Evolutionary conservation across 30 jellyfish, hydroid and myxozoan genomes (phyloP).

Genomic region (Rhopilema esculentum): DNA sequence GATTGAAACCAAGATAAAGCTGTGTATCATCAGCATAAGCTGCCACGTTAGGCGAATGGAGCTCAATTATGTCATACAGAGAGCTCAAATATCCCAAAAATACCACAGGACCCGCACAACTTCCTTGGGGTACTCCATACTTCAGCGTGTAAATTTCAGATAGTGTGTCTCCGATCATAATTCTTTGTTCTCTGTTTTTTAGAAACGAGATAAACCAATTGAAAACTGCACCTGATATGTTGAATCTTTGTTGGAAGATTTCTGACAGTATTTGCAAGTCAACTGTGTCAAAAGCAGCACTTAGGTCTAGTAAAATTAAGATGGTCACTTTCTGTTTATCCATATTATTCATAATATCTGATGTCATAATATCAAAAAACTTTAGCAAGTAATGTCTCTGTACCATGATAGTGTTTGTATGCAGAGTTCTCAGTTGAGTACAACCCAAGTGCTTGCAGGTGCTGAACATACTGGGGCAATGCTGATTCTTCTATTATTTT

Average conservation of each 20-base stretch:
- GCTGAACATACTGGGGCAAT: background rate
- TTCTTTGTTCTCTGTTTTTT: no score
- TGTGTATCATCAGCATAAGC: background rate
- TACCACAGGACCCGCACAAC: slow-evolving; percentile 17
- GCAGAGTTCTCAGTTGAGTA: background rate
- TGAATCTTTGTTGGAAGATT: no score
- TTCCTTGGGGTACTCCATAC: slow-evolving; percentile 4
- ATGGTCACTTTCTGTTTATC: slow-evolving; percentile 20
- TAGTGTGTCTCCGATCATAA: no score
- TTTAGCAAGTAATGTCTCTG: background rate
- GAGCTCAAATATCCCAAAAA: no score
- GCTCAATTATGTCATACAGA: no score
- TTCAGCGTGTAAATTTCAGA: no score
- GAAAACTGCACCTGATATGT: no score
- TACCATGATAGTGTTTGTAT: background rate
- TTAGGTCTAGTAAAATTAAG: slow-evolving; percentile 48
- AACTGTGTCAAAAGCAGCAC: slow-evolving; percentile 65
- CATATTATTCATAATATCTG: slow-evolving; percentile 30
- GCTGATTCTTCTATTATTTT: background rate
- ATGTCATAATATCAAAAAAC: no score
- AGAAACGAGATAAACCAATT: no score
- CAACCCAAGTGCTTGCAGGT: slow-evolving; percentile 3
- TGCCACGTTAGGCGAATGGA: no score
- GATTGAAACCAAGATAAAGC: background rate
- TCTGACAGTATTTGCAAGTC: background rate